Base-by-base conservation (phyloP, 2,888 invertebrate species). In the Entomobrya multifasciata region DNA sequence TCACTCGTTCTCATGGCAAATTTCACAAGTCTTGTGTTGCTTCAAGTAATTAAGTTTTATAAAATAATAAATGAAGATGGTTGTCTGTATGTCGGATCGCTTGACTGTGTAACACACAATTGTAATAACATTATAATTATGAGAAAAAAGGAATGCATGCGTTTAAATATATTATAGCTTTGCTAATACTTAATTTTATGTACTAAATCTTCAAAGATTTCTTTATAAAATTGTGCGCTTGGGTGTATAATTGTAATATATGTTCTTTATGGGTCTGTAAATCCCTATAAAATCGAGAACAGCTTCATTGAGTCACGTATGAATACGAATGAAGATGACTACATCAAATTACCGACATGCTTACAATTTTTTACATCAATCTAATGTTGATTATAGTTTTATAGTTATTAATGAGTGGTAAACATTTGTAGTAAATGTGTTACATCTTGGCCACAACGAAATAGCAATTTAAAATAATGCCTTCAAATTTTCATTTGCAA, bases 61-160 rank as follows among this genome's bases (percentile, higher is more conserved):
- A 76, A 84, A 84, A 76, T 77, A 84, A 84, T 76, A 84, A 83
- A 83, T 83, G 74, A 70, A 47, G 70, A 76, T 77, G 77, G 80
- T 70, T 80, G 80, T 80, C 80, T 80, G 52, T 70, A 84, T 84
- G 83, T 84, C 67, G 77, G 83, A 84, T 77, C 76, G 44, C 52
- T 84, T 84, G 83, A 84, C 76, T 65, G 83, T 52, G 49, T 49
- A 13, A 10, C 49, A 3, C 13, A 15, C 36, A 36, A 36, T 49
- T 44, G 44, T 44, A 44, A 36, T 36, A 36, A 36, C 36, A 36
- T 36, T 36, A 36, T 36, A 36, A 36, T 6, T 6, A 8, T 36
- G 36, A 6, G 8, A 36, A 36, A 36, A 36, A 36, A 36, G 36
- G 8, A 36, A 36, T 36, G 36, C 11, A 49, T 49, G 3, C 11